Percentiles rank a stretch among this genome's conserved stretches.
phyloP scores from a whole-genome alignment of 2,113 vertebrate genomes.

The Mus musculus region DNA sequence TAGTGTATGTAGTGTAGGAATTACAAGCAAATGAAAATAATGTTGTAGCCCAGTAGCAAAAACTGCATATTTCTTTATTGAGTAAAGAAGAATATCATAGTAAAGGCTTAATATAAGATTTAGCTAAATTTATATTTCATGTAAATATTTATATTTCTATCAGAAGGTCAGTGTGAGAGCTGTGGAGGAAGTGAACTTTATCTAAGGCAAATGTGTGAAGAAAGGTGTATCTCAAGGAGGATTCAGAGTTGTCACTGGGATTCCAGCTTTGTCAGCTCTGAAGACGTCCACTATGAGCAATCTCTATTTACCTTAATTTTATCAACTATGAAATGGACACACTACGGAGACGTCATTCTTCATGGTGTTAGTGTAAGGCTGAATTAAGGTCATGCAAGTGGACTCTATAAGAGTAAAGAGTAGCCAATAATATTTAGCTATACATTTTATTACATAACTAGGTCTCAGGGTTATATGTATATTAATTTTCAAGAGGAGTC shows the following conservation, averaged over 20 bases:
- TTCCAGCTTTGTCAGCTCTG: neutral
- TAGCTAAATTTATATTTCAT: neutral
- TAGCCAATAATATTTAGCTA: neutral
- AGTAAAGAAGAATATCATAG: neutral
- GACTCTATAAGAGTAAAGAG: neutral
- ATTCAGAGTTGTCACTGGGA: neutral
- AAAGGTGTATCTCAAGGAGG: neutral
- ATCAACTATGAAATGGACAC: neutral
- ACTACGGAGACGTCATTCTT: neutral
- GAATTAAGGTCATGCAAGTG: neutral
- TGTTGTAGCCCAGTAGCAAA: neutral
- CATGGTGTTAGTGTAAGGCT: neutral
- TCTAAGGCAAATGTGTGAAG: neutral
- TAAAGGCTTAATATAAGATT: neutral
- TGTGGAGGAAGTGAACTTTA: neutral
- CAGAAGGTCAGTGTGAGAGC: neutral
- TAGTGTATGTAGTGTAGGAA: neutral
- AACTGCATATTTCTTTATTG: neutral
- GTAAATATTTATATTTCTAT: neutral
- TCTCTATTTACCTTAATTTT: neutral
- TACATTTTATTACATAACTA: neutral
- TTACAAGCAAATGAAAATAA: neutral
- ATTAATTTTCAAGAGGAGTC: neutral
- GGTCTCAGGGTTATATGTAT: conserved; percentile 18
- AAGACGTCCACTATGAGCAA: neutral